phyloP scores from a whole-genome alignment of 1,140 invertebrate genomes.

The Habropoda laboriosa region DNA sequence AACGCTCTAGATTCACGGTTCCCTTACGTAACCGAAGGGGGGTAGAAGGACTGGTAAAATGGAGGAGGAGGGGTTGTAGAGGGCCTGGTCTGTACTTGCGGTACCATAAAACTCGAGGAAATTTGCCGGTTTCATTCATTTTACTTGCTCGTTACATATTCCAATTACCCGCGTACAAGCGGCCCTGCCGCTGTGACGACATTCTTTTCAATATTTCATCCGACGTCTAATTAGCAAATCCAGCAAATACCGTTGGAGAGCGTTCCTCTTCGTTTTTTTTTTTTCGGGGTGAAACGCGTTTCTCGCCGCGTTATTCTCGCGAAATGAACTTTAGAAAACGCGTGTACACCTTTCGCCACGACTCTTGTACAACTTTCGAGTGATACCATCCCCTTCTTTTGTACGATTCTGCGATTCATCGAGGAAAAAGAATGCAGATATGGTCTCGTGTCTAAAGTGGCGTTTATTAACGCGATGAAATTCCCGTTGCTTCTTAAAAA shows the following conservation, averaged over 20 bases:
- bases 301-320: not conserved
- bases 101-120: conserved; percentile 40
- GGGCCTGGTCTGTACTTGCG: conserved; percentile 1
- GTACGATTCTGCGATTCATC: not conserved
- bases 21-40: conserved; percentile 31
- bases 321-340: not conserved
- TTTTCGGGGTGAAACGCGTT: not conserved
- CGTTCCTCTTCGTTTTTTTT: no score
- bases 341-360: not conserved
- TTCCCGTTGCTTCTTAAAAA: no score
- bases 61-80: not conserved
- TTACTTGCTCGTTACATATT: conserved; percentile 56
- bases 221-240: conserved; percentile 47
- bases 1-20: conserved; percentile 42
- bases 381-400: not conserved
- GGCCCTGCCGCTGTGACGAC: conserved; percentile 7
- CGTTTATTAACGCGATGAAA: not conserved
- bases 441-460: no score
- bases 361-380: not conserved
- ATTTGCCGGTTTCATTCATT: conserved; percentile 47
- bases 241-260: conserved; percentile 14
- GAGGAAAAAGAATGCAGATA: no score
- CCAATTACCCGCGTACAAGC: conserved; percentile 41
- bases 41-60: no score
- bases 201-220: conserved; percentile 52